Evolutionary conservation across 2,797 vertebrate species (phyloP).

Genomic region (Pteronotus mesoamericanus): DNA sequence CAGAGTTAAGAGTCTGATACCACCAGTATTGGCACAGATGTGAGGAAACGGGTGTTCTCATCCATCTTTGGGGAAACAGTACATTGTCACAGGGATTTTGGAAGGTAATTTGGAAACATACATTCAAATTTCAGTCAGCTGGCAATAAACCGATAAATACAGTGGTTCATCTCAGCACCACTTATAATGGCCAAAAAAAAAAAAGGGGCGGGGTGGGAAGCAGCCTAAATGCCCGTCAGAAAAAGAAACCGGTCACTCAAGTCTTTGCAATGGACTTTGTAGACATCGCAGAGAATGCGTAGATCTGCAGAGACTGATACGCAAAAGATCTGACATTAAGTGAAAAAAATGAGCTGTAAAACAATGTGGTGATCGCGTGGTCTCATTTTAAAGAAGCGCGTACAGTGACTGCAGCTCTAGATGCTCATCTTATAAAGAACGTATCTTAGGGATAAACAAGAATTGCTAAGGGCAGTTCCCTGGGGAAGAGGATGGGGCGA

Average conservation of each 20-base stretch:
- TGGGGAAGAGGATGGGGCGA: neutral
- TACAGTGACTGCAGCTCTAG: neutral
- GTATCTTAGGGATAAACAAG: neutral
- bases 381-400: neutral
- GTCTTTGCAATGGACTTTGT: neutral
- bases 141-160: neutral
- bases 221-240: neutral
- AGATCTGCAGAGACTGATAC: neutral
- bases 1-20: neutral
- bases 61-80: neutral
- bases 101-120: neutral
- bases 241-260: neutral
- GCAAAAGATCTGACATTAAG: neutral
- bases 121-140: neutral
- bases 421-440: neutral
- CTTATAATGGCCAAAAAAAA: neutral
- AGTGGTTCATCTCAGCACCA: neutral
- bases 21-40: neutral
- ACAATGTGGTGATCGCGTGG: neutral
- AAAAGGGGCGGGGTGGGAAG: too few relatives aligned
- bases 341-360: neutral
- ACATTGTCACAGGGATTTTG: neutral
- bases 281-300: neutral
- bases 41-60: neutral
- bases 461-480: neutral